Conservation (phyloP, 2,113 vertebrate genomes). For the Philantomba maxwellii region DNA sequence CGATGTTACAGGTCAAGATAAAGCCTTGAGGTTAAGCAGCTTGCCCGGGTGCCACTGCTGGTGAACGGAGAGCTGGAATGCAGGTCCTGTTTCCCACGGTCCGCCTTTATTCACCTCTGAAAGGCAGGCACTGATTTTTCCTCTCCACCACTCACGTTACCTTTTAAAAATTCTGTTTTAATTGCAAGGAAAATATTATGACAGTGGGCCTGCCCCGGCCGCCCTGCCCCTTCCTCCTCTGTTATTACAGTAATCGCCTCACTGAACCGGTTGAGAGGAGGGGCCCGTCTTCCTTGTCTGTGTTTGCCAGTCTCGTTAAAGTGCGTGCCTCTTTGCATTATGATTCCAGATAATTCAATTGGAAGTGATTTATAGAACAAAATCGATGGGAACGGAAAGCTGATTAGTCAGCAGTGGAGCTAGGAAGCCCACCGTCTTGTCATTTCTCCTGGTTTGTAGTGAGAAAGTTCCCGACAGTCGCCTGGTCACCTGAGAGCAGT, state of each 20-base stretch:
- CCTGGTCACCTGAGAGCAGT: neutral
- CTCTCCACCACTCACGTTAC: neutral
- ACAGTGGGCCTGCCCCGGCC: neutral
- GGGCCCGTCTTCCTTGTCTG: constrained; percentile 34
- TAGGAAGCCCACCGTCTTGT: constrained; percentile 26
- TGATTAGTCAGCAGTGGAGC: neutral
- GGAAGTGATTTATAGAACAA: constrained; percentile 41
- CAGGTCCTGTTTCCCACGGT: rapidly evolving
- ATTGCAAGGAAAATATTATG: neutral
- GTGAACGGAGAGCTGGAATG: rapidly evolving
- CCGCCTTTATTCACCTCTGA: rapidly evolving
- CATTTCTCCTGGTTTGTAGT: constrained; percentile 21
- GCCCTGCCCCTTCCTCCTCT: constrained; percentile 67
- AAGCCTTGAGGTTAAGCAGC: neutral
- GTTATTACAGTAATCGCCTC: constrained; percentile 7
- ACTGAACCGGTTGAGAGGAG: constrained; percentile 19
- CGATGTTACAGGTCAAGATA: neutral
- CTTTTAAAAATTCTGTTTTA: constrained; percentile 27
- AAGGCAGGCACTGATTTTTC: neutral
- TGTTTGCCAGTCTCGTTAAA: neutral
- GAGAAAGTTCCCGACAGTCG: rapidly evolving
- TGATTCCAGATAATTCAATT: constrained; percentile 41
- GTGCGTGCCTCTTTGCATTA: neutral
- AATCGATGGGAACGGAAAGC: constrained; percentile 9
- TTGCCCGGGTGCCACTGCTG: neutral